Base-by-base conservation (phyloP, 2,888 invertebrate genomes). In the Hydrotaea diabolus region DNA sequence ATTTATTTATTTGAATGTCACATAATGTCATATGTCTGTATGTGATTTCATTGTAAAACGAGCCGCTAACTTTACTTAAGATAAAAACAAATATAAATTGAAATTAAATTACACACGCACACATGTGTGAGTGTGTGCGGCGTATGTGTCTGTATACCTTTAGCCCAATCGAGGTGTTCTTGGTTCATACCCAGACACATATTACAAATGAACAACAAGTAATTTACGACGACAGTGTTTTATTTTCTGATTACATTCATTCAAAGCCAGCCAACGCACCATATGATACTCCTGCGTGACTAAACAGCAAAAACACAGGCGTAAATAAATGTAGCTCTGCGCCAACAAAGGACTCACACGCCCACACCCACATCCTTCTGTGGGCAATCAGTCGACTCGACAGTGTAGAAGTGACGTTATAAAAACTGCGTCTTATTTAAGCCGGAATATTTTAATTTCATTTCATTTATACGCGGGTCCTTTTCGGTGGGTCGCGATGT, bases 401-500 rank as follows among this genome's bases (percentile, higher is more conserved):
- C 59, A 59, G 23, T 26, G 26, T 31, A 31, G 62, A n/a, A 69
- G 69, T 15, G 69, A 69, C 69, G 69, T 23, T 69, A 69, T 69
- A 46, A 43, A 46, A 69, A 43, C 21, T 69, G 46, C 69, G 69
- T 46, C 69, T 43, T 69, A 69, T 69, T 69, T 69, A 13, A 69
- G 69, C 46, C 19, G 69, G 43, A 69, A 69, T 69, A 69, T 69
- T 69, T 69, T 46, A 43, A 46, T 66, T 69, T 69, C 69, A 66
- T 66, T 66, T 43, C 43, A 46, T 39, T 69, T 43, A 23, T 62
- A 62, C 26, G 36, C 36, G 31, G 36, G 62, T 62, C 36, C 36
- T 62, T 62, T 57, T 62, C 26, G 59, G 9, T 2, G 59, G 26
- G 15, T 13, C 9, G 23, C 59, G 26, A 11, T n/a, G 31, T 31